A percentile compares a stretch with the other conserved stretches of the same genome.
Evolutionary conservation across 2,888 invertebrate species (phyloP).

Genomic region (Cephus pygmeus): DNA sequence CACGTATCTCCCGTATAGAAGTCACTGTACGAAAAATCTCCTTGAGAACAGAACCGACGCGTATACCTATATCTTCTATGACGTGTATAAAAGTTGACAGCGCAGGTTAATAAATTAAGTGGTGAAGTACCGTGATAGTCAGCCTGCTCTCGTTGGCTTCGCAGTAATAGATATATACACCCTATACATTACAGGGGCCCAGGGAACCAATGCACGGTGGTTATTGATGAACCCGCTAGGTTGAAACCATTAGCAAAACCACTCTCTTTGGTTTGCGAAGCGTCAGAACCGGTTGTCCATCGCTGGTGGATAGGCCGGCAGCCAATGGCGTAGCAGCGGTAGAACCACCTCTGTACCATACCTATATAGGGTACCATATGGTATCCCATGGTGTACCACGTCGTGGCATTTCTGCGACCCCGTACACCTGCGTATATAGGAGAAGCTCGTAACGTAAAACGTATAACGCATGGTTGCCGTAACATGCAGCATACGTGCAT

Average conservation of each 20-base stretch:
- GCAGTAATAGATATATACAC: neutral
- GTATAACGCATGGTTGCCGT: slow-evolving; percentile 13
- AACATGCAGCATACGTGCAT: slow-evolving; percentile 15
- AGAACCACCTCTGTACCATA: neutral
- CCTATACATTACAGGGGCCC: neutral
- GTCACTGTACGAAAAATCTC: neutral
- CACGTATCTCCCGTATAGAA: neutral
- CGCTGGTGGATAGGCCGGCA: neutral
- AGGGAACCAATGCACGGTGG: slow-evolving; percentile 10
- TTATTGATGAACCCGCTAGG: slow-evolving; percentile 33
- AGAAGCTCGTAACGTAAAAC: slow-evolving; percentile 9
- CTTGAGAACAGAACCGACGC: neutral
- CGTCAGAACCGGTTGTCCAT: neutral
- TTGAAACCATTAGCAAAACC: slow-evolving; percentile 6
- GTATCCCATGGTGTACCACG: neutral
- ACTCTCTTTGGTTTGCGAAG: slow-evolving; percentile 9
- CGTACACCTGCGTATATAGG: neutral
- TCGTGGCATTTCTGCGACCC: neutral
- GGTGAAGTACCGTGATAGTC: slow-evolving; percentile 22
- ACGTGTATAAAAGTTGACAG: slow-evolving; percentile 23
- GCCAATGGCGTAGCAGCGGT: neutral
- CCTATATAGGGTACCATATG: neutral
- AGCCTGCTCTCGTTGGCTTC: slow-evolving; percentile 16
- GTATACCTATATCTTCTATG: neutral
- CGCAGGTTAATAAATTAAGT: slow-evolving; percentile 31